A percentile compares a stretch with the other conserved stretches of the same genome.
Conservation (phyloP, 2,888 invertebrate genomes). For the Leptodirus hochenwartii region DNA sequence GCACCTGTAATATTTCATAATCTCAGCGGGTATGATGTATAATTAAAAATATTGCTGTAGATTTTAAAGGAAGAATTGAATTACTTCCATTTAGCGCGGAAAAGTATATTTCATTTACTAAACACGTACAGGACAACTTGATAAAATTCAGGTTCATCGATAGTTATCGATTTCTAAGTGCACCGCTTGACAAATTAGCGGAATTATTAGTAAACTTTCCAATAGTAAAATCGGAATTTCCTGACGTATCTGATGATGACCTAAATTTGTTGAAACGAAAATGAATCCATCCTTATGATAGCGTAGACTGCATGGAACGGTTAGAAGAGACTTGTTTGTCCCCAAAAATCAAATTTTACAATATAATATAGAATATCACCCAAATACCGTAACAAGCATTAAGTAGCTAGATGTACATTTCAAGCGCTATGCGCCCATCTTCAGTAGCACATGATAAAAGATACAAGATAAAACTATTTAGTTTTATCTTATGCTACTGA, state of each 20-base stretch:
- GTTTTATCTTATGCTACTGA: too few species aligned
- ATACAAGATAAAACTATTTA: not conserved
- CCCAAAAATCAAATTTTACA: not conserved
- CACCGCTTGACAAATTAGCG: conserved; percentile 1
- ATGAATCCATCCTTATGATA: conserved; percentile 2
- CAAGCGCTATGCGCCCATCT: too few species aligned
- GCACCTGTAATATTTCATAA: conserved; percentile 4
- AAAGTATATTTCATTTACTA: conserved; percentile 5
- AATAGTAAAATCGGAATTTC: not conserved
- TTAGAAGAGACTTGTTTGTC: too few species aligned
- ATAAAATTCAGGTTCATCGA: conserved; percentile 1
- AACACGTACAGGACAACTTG: not conserved
- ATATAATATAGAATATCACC: too few species aligned
- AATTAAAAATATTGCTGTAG: not conserved
- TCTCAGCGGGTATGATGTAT: not conserved
- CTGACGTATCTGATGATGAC: not conserved
- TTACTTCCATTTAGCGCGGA: conserved; percentile 1
- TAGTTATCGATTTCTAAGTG: conserved; percentile 1
- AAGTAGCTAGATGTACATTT: too few species aligned
- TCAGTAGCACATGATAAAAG: too few species aligned
- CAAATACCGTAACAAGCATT: too few species aligned
- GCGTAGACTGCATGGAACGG: too few species aligned
- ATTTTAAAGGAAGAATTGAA: not conserved
- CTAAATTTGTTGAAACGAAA: conserved; percentile 2
- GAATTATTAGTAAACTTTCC: not conserved